Conservation (phyloP, 2,113 vertebrate genomes). For the Lutjanus erythropterus region DNA sequence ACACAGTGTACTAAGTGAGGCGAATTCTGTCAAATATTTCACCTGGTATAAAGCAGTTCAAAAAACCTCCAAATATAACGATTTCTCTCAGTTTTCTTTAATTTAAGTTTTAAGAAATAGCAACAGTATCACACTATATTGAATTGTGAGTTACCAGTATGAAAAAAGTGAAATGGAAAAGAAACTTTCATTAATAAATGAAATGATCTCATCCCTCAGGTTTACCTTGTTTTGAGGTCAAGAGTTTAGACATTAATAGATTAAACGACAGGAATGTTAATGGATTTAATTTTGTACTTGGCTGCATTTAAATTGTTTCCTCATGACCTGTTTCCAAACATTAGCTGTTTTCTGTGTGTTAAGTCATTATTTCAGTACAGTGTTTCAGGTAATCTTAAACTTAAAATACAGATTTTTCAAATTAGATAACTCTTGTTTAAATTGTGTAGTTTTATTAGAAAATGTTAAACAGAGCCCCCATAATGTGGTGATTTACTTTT, state of each 20-base stretch:
- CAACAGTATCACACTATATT: too few relatives aligned
- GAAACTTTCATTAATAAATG: background rate
- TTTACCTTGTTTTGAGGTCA: background rate
- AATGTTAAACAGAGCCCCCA: background rate
- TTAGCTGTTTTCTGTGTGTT: background rate
- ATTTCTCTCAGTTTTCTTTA: too few relatives aligned
- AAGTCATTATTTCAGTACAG: background rate
- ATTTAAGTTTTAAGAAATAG: too few relatives aligned
- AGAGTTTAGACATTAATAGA: background rate
- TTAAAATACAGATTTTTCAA: background rate
- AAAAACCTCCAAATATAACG: too few relatives aligned
- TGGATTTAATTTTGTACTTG: background rate
- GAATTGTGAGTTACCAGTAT: too few relatives aligned
- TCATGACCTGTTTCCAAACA: background rate
- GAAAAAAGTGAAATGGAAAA: background rate
- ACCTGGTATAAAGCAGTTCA: too few relatives aligned
- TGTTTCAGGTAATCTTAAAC: background rate
- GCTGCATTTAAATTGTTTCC: background rate
- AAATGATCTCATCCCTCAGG: background rate
- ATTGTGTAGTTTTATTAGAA: background rate
- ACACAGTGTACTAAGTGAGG: too few relatives aligned
- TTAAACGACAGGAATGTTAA: background rate
- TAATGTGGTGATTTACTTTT: background rate
- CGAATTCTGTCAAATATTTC: too few relatives aligned
- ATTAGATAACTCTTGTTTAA: background rate